Base-by-base conservation (phyloP, 2,797 vertebrate species). In the Argentina silus region DNA sequence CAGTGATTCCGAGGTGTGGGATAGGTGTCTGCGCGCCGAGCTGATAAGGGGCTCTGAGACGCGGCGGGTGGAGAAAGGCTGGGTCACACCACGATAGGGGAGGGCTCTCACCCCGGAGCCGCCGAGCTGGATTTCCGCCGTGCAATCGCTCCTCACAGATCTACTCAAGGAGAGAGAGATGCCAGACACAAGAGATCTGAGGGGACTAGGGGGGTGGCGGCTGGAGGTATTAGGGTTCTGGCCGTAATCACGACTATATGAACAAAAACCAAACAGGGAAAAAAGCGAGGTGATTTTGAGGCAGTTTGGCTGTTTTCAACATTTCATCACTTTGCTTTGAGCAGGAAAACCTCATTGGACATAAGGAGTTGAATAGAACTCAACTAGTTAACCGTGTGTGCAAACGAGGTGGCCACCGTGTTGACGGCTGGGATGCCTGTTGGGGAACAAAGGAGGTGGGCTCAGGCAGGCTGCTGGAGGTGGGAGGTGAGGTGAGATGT, bases 121-220 rank as follows among this genome's bases (percentile, higher is more conserved):
- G 67, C 69, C 53, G 63, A 53, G 67, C 61, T 45, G 57, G 48
- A 72, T 78, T 82, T 45, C 62, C 71, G 73, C 67, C 66, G 47
- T 19, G 23, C 78, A 80, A 78, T 81, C 81, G 70, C 76, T 62
- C 77, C 77, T 74, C 70, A 72, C 59, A 85, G 80, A 85, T 81
- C 81, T 78, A 68, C 70, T 63, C 68, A 73, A 75, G 63, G 60
- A 27, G 14, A 70, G 60, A 27, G 14, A 70, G 70, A 47, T 45
- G 65, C 53, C 66, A 65, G 73, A 85, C 82, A 82, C 76, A 77
- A n/a, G 45, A 59, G 27, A 60, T 74, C 60, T 74, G 57, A 83
- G 56, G 55, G 59, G 60, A 60, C 44, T 43, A 66, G 70, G 57
- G 48, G 74, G 44, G 57, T 55, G 74, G 44, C 36, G 42, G 63